phyloP scores from a whole-genome alignment of 2,797 vertebrate genomes.

The Hippopotamyrus pictus region DNA sequence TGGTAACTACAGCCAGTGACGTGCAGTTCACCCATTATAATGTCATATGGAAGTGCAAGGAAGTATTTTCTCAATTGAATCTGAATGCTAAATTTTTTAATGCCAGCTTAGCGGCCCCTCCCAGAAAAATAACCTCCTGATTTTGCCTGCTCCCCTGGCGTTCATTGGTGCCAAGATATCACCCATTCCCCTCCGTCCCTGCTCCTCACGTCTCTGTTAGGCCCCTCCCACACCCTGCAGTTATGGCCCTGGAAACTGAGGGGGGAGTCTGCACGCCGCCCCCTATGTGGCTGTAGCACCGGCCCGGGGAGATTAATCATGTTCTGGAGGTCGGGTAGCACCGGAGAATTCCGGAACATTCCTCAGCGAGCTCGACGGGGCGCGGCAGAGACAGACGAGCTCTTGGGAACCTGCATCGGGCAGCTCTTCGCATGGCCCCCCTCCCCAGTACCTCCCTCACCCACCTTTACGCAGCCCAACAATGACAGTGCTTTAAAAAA shows the following conservation, averaged over 20 bases:
- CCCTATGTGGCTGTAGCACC: background rate
- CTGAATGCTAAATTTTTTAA: background rate
- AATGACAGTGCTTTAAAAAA: conserved; percentile 65
- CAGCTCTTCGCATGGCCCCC: conserved; percentile 19
- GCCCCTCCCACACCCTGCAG: background rate
- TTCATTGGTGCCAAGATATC: conserved; percentile 7
- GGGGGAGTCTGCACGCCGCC: background rate
- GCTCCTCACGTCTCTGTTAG: background rate
- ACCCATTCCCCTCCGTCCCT: background rate
- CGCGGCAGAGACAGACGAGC: background rate
- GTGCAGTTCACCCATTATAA: background rate
- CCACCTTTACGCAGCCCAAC: conserved; percentile 49
- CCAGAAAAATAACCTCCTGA: conserved; percentile 3
- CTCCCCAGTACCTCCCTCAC: background rate
- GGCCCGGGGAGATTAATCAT: conserved; percentile 3
- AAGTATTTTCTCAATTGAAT: background rate
- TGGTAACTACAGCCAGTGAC: background rate
- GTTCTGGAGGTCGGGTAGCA: conserved; percentile 13
- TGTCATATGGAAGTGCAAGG: background rate
- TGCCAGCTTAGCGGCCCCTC: background rate
- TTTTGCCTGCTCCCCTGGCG: background rate
- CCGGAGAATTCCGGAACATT: conserved; percentile 18
- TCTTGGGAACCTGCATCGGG: conserved; percentile 31
- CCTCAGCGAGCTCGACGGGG: conserved; percentile 27
- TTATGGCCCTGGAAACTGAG: background rate